Evolutionary conservation across 2,113 vertebrate species (phyloP), one percentile per base, ranked within the genome.

Genomic region (Synodontis membranacea): DNA sequence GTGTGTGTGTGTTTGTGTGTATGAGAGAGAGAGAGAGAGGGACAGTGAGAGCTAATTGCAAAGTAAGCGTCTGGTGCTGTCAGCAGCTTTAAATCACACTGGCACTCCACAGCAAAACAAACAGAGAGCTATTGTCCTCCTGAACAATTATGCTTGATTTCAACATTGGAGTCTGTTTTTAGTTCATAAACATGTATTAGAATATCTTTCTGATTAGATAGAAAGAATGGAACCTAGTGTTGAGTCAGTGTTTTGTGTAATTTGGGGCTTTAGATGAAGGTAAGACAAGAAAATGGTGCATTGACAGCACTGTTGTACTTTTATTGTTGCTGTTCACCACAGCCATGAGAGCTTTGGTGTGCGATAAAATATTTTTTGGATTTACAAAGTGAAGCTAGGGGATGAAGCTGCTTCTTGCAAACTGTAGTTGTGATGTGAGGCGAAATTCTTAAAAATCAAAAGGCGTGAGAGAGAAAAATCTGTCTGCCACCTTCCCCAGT

Each of bases 41-140:
- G 78, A 92, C 48, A 94, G 94, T 90, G 88, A 93, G 92, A 93
- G 91, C 92, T 94, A 84, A 93, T 90, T 94, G 94, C 96, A 95
- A 93, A 96, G 96, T 95, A 94, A 96, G 94, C 11, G 90, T 96
- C 95, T 95, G 93, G 92, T 94, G 93, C 91, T 95, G 95, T 96
- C 96, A 97, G 96, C 95, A 96, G 96, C 96, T 97, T 96, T 96
- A 96, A 96, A 96, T 96, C 95, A 96, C 93, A 93, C 93, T 92
- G 93, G 93, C 89, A 94, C 95, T 96, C 93, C 91, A 93, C 86
- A 95, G 96, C 93, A 93, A 90, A 93, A 93, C 93, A 93, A 93
- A 95, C 89, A 89, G 88, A 92, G 88, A 79, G 88, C 93, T 92
- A 95, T 96, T 96, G 95, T 96, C 92, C 93, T 91, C 86, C 48